Percentiles rank a stretch among this genome's conserved stretches.
Conservation (phyloP, 1,140 invertebrate species). For the Vollenhovia emeryi region DNA sequence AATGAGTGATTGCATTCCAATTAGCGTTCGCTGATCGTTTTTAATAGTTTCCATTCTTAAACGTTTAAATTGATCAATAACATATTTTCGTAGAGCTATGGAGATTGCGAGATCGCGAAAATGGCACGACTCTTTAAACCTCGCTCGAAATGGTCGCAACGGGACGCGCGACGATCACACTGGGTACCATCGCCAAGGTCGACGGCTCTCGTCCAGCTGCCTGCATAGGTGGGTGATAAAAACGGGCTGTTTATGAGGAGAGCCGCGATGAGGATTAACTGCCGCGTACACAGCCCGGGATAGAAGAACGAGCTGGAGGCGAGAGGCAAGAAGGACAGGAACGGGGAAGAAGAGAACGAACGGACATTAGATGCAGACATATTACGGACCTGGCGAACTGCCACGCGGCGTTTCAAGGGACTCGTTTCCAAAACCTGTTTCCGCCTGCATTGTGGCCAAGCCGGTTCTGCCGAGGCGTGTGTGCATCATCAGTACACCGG, state of each 20-base stretch:
- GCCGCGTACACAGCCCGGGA: conserved; percentile 24
- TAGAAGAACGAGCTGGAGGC: neutral
- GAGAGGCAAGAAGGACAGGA: neutral
- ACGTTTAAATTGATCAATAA: neutral
- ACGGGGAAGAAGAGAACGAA: neutral
- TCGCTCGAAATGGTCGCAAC: neutral
- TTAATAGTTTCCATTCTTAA: neutral
- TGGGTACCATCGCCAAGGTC: conserved; percentile 63
- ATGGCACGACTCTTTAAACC: neutral
- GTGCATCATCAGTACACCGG: conserved; percentile 17
- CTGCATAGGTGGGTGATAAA: conserved; percentile 63
- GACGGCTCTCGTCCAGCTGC: conserved; percentile 53
- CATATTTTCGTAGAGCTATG: neutral
- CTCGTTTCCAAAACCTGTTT: conserved; percentile 71
- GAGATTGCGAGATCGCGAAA: neutral
- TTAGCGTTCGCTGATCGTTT: neutral
- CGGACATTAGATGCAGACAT: conserved; percentile 63
- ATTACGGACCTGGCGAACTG: conserved; percentile 67
- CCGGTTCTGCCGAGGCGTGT: conserved; percentile 46
- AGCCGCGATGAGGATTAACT: conserved; percentile 59
- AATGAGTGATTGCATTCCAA: neutral
- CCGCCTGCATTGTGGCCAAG: conserved; percentile 54
- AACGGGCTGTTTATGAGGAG: conserved; percentile 64
- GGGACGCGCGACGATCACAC: conserved; percentile 9
- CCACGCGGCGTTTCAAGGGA: conserved; percentile 65